Evolutionary conservation across 2,113 vertebrate genomes (phyloP).

Genomic region (Aegotheles bennettii): DNA sequence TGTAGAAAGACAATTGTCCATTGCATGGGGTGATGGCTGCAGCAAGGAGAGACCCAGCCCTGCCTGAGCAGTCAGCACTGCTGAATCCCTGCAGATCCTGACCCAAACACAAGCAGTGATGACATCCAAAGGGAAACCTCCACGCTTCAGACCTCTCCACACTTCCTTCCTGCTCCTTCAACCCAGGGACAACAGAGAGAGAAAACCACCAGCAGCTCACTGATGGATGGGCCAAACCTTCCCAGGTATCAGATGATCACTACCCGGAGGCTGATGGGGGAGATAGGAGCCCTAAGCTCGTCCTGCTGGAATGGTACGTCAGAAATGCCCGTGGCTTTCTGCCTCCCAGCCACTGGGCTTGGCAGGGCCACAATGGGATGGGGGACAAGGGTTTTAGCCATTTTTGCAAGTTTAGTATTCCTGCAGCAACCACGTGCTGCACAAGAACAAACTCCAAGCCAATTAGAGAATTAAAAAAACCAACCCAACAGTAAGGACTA

Average conservation of each 20-base stretch:
- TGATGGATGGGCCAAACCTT: background rate
- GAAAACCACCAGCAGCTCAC: background rate
- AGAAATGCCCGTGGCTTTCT: background rate
- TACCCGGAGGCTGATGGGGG: background rate
- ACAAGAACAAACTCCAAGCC: background rate
- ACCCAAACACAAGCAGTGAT: fast-evolving
- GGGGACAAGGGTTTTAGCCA: background rate
- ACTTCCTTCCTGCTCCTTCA: background rate
- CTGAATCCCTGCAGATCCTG: fast-evolving
- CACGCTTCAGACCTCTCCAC: background rate
- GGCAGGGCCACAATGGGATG: background rate
- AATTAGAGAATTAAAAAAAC: background rate
- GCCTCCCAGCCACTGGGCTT: background rate
- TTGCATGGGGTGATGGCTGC: fast-evolving
- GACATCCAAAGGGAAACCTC: background rate
- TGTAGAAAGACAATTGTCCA: background rate
- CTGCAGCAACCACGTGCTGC: fast-evolving
- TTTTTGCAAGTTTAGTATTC: background rate
- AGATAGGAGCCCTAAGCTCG: background rate
- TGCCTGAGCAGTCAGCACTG: background rate
- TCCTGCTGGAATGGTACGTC: background rate
- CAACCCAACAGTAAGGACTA: background rate
- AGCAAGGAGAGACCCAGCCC: background rate
- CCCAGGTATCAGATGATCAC: background rate
- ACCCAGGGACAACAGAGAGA: background rate